These are phyloP conservation scores for Melanerpes aurifrons DNA, from an alignment of 2,113 vertebrate genomes.

Conservation along the genomic window DNA sequence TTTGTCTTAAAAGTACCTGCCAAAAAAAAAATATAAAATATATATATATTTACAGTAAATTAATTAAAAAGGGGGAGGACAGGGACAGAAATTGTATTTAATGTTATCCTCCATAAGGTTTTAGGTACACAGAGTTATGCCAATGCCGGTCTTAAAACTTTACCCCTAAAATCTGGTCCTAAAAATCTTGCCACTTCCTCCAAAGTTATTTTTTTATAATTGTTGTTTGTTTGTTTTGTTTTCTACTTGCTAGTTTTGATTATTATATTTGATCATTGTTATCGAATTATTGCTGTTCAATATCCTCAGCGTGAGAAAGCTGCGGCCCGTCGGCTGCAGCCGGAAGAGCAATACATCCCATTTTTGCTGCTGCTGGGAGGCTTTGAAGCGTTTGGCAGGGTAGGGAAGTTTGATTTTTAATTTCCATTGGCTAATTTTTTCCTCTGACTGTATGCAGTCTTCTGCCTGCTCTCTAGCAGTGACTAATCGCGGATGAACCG, in stretches of 20 bases:
- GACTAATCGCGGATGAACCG: background rate
- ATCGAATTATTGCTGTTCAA: background rate
- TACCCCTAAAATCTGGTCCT: background rate
- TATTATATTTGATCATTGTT: fast-evolving
- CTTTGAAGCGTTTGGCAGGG: background rate
- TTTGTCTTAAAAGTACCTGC: background rate
- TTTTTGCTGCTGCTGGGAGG: background rate
- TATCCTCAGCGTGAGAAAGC: fast-evolving
- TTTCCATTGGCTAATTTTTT: background rate
- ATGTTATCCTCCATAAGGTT: background rate
- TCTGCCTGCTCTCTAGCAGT: background rate
- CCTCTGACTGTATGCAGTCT: background rate
- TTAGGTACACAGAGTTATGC: background rate
- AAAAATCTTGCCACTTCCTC: background rate
- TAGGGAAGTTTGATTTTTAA: background rate
- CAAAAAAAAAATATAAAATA: background rate
- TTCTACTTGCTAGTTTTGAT: background rate
- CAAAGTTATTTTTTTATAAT: background rate
- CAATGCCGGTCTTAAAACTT: background rate
- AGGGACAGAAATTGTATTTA: background rate
- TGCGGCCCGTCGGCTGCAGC: background rate
- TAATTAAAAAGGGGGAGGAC: background rate
- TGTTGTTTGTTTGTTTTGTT: background rate
- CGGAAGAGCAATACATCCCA: fast-evolving
- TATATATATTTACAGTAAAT: background rate